A percentile compares a stretch with the other conserved stretches of the same genome.
phyloP scores from a whole-genome alignment of 2,797 vertebrate genomes.

The Rhinatrema bivittatum region DNA sequence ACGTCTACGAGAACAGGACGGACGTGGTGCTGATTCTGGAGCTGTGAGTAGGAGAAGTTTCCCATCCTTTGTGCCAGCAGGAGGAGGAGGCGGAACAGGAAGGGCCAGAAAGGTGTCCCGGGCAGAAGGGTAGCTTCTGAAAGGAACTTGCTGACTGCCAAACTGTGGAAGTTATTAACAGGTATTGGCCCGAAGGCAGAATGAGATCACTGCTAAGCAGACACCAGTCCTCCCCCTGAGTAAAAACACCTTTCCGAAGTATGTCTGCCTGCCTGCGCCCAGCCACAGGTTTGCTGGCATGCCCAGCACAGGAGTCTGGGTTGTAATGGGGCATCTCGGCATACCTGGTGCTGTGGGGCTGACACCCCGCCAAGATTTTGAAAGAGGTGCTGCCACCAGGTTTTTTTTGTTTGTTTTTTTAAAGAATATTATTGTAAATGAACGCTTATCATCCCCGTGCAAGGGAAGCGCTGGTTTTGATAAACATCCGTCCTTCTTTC shows the following conservation, averaged over 20 bases:
- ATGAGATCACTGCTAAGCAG: neutral
- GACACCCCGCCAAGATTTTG: too few relatives aligned
- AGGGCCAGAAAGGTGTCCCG: neutral
- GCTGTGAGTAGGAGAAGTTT: constrained; percentile 72
- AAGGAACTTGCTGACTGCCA: neutral
- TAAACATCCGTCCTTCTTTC: too few relatives aligned
- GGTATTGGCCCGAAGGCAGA: neutral
- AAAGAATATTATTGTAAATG: neutral
- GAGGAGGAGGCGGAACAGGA: neutral
- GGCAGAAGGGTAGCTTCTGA: neutral
- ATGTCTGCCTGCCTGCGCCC: fast-evolving
- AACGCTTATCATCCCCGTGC: neutral
- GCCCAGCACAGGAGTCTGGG: too few relatives aligned
- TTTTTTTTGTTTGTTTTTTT: too few relatives aligned
- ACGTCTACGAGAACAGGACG: constrained; percentile 88
- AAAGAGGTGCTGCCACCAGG: neutral
- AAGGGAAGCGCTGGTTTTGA: neutral
- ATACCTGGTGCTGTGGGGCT: too few relatives aligned
- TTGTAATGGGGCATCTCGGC: too few relatives aligned
- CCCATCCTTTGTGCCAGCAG: neutral
- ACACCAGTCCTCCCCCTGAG: too few relatives aligned
- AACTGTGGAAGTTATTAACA: neutral
- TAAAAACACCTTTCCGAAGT: neutral
- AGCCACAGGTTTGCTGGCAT: constrained; percentile 1
- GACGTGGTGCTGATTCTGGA: constrained; percentile 93